Evolutionary conservation across 1,140 invertebrate species (phyloP).

Genomic region (Cydia strobilella): DNA sequence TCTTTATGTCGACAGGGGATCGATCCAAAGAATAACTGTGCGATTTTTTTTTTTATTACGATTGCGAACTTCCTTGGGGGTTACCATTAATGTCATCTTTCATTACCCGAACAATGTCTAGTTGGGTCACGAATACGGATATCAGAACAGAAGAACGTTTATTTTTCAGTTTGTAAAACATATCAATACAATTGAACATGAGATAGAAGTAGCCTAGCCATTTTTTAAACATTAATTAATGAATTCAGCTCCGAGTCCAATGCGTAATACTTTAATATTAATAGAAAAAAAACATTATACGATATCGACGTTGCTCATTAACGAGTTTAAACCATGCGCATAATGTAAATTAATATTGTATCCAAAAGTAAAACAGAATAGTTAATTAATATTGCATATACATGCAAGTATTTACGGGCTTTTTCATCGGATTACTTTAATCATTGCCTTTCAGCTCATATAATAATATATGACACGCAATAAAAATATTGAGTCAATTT

Average conservation of each 20-base stretch:
- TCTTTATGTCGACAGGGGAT: slow-evolving; percentile 55
- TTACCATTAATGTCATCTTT: slow-evolving; percentile 43
- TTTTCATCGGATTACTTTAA: slow-evolving; percentile 4
- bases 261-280: no score
- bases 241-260: no score
- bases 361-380: neutral
- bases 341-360: neutral
- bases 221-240: no score
- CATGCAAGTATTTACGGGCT: neutral
- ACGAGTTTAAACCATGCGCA: neutral
- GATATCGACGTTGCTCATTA: no score
- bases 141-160: neutral
- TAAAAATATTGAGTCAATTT: slow-evolving; percentile 27
- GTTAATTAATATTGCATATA: neutral
- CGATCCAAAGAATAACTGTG: slow-evolving; percentile 47
- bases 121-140: neutral
- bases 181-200: no score
- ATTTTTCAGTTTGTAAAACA: no score
- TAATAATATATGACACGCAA: neutral
- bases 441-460: slow-evolving; percentile 4
- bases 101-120: neutral
- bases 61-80: slow-evolving; percentile 47
- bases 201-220: no score
- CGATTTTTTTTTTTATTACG: slow-evolving; percentile 56
- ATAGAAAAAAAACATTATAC: no score